Evolutionary conservation across 2,113 vertebrate species (phyloP).

Genomic region (Candoia aspera): DNA sequence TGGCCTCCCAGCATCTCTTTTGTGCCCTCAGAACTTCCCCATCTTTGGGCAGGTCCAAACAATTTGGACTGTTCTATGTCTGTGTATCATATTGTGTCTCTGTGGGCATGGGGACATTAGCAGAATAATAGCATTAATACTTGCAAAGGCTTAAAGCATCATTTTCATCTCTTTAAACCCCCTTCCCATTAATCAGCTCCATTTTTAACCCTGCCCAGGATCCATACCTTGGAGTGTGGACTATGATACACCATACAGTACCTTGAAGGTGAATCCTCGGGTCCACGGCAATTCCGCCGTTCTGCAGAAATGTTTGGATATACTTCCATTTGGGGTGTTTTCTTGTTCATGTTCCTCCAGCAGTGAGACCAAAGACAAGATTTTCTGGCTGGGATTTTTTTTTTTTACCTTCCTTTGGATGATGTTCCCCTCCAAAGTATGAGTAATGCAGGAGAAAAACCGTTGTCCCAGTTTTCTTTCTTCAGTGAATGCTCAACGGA

Average conservation of each 20-base stretch:
- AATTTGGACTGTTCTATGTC: background rate
- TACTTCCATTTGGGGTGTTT: background rate
- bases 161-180: background rate
- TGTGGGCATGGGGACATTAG: background rate
- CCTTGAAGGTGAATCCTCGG: background rate
- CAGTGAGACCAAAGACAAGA: background rate
- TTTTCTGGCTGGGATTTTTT: background rate
- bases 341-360: background rate
- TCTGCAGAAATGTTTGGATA: background rate
- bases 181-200: too few species aligned
- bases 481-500: conserved; percentile 1
- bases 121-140: background rate
- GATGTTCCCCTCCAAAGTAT: background rate
- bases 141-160: background rate
- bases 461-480: conserved; percentile 1
- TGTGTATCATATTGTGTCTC: background rate
- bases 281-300: background rate
- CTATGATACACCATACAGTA: background rate
- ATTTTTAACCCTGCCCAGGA: background rate
- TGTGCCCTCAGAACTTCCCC: too few species aligned
- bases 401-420: background rate
- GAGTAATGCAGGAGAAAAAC: background rate
- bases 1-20: too few species aligned
- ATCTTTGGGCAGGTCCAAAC: too few species aligned
- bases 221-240: background rate